These are phyloP conservation scores for Aleadryas rufinucha DNA, from an alignment of 2,113 vertebrate genomes.

Conservation along the genomic window DNA sequence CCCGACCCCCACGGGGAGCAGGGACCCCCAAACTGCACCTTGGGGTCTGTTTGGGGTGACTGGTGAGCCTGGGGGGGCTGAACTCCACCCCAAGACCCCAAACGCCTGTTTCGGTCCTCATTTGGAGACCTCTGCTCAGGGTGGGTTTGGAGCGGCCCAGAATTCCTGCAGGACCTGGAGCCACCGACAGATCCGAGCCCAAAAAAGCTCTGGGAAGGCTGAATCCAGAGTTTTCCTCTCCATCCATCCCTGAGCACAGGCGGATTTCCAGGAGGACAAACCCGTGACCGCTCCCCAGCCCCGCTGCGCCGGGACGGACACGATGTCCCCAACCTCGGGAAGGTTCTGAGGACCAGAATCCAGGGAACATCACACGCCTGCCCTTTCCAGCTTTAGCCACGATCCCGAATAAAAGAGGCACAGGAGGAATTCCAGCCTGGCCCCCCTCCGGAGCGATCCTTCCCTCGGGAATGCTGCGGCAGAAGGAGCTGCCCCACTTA, in stretches of 20 bases:
- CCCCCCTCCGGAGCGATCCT: background rate
- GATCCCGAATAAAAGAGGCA: background rate
- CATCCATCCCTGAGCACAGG: background rate
- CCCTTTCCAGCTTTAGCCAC: background rate
- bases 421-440: background rate
- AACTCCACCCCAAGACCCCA: background rate
- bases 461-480: background rate
- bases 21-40: background rate
- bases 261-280: background rate
- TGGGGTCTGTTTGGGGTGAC: background rate
- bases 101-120: background rate
- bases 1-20: accelerated
- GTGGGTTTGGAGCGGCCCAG: background rate
- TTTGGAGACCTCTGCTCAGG: background rate
- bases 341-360: background rate
- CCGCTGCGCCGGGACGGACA: background rate
- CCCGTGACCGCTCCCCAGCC: background rate
- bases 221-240: background rate
- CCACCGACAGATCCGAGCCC: background rate
- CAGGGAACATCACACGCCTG: background rate
- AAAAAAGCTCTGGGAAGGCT: background rate
- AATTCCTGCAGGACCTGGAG: background rate
- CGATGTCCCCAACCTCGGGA: background rate
- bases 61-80: background rate
- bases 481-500: background rate